Conservation (phyloP, 2,888 invertebrate species). For the Drosophila nigricruria region DNA sequence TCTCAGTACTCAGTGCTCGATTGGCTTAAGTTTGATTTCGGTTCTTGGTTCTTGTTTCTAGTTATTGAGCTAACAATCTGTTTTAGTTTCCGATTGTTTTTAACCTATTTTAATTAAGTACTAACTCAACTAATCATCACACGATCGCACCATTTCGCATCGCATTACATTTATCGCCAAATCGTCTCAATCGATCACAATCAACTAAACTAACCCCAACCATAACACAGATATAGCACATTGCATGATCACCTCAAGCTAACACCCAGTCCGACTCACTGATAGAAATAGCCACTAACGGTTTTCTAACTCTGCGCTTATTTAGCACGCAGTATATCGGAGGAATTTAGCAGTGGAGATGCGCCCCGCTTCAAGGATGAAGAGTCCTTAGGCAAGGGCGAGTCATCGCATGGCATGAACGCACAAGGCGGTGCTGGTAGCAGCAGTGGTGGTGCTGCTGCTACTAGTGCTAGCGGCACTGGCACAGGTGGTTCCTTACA, state of each 20-base stretch:
- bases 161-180: slow-evolving; percentile 31
- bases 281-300: slow-evolving; percentile 23
- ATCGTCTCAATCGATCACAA: slow-evolving; percentile 27
- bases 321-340: slow-evolving; percentile 97
- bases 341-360: slow-evolving; percentile 98
- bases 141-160: slow-evolving; percentile 70
- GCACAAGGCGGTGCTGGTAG: slow-evolving; percentile 70
- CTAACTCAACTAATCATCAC: slow-evolving; percentile 48
- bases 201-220: slow-evolving; percentile 7
- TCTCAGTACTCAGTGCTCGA: slow-evolving; percentile 47
- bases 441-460: slow-evolving; percentile 68
- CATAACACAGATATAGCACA: slow-evolving; percentile 11
- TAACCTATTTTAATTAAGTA: slow-evolving; percentile 52
- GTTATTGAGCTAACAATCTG: slow-evolving; percentile 67
- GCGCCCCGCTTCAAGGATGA: slow-evolving; percentile 88
- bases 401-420: slow-evolving; percentile 79
- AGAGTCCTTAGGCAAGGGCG: slow-evolving; percentile 85
- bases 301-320: slow-evolving; percentile 21
- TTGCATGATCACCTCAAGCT: slow-evolving; percentile 43
- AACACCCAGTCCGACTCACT: not conserved
- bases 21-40: slow-evolving; percentile 55
- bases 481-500: slow-evolving; percentile 82
- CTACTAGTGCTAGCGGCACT: slow-evolving; percentile 67
- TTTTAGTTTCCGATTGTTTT: slow-evolving; percentile 31
- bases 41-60: slow-evolving; percentile 53